These are phyloP conservation scores for Camponotus fellah DNA, from an alignment of 2,888 invertebrate species.

Conservation along the genomic window DNA sequence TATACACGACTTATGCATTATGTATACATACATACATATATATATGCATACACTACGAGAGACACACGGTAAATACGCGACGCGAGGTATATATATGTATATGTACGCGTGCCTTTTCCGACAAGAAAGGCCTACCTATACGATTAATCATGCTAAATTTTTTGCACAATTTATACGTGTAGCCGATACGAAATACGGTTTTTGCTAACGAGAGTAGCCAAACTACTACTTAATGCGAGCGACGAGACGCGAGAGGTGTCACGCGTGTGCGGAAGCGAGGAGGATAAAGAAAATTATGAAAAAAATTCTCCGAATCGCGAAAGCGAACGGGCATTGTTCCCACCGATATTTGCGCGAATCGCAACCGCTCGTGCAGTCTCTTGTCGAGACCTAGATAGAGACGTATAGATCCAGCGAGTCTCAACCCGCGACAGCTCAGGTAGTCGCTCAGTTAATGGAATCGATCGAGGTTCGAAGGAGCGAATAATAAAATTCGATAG, in stretches of 20 bases:
- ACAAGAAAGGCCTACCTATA: constrained; percentile 74
- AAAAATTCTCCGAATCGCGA: neutral
- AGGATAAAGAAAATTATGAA: neutral
- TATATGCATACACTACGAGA: constrained; percentile 58
- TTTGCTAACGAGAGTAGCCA: constrained; percentile 70
- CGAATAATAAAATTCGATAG: neutral
- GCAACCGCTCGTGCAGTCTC: neutral
- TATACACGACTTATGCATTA: constrained; percentile 63
- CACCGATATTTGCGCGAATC: constrained; percentile 25
- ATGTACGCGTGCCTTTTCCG: constrained; percentile 76
- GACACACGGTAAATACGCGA: constrained; percentile 44
- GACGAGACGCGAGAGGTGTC: constrained; percentile 26
- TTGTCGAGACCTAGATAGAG: constrained; percentile 35
- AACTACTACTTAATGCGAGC: constrained; percentile 39
- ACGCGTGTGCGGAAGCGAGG: neutral
- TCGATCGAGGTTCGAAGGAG: neutral
- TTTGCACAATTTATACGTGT: constrained; percentile 80
- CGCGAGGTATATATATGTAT: constrained; percentile 64
- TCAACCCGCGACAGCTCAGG: constrained; percentile 44
- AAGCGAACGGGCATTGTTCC: neutral
- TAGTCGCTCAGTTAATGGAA: neutral
- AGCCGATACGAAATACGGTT: constrained; percentile 69
- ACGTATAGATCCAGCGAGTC: constrained; percentile 47
- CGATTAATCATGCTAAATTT: constrained; percentile 75
- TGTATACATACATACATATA: constrained; percentile 50